Base-by-base conservation (phyloP, 2,797 vertebrate species). In the Peromyscus attwateri region DNA sequence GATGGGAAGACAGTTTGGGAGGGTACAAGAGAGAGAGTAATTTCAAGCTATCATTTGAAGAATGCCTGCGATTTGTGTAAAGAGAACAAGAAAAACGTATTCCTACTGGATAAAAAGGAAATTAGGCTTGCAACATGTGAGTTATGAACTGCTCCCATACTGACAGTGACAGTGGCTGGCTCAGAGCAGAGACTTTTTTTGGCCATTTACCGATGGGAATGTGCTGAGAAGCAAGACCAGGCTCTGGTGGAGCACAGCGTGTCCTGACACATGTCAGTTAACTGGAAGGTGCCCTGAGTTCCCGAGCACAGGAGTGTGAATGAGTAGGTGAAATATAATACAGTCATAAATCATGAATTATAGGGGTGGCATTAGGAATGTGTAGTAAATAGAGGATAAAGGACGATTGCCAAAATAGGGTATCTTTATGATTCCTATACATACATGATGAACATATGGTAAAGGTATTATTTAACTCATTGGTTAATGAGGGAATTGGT, bases 391-490 rank as follows among this genome's bases (percentile, higher is more conserved):
- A 40, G 10, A 57, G 25, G 64, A 71, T 80, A 80, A 91, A 94
- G n/a, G 23, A 49, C 87, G 89, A 17, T 14, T 68, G 49, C 83
- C 34, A 37, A 83, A 76, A 62, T 27, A 37, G 29, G 14, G 0
- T 37, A 23, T 37, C 64, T 77, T 62, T 13, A 73, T 96, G 37
- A 27, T 71, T 84, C 13, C 91, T 29, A 49, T 2, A 52, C 9
- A 84, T 76, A 57, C 40, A 13, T 70, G 70, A 68, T 49, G 4
- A 80, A 16, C 25, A 19, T 23, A 6, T 49, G n/a, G 71, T 60
- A 60, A 81, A 73, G 52, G 77, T 89, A 81, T 66, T 91, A 46
- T 64, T 91, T 71, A 95, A 77, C 29, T 91, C n/a, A 68, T 12
- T 68, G 66, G 60, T 25, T 46, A 82, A 37, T 40, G 31, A 57